Evolutionary conservation across 2,888 invertebrate genomes (phyloP).

Genomic region (Azorinus chamasolen): DNA sequence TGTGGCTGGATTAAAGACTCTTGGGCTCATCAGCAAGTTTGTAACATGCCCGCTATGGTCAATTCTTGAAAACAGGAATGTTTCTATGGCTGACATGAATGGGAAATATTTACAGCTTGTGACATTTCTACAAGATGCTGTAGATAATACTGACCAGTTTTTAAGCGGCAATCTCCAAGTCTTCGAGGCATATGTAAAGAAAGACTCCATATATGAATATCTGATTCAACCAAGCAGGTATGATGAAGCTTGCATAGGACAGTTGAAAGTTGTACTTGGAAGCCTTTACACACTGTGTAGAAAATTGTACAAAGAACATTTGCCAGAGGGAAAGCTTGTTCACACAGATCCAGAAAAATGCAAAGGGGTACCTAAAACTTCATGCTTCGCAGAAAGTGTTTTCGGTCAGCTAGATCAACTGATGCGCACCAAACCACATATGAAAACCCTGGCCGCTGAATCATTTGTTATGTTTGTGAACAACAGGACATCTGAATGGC

Average conservation of each 20-base stretch:
- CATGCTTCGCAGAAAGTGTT: constrained; percentile 36
- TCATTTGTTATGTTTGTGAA: constrained; percentile 32
- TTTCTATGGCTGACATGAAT: constrained; percentile 39
- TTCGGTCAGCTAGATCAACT: constrained; percentile 33
- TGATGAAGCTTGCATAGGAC: constrained; percentile 9
- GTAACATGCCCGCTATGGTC: constrained; percentile 39
- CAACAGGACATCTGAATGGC: constrained; percentile 29
- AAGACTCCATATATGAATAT: neutral
- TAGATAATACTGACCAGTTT: constrained; percentile 16
- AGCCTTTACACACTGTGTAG: neutral
- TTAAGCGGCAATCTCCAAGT: constrained; percentile 18
- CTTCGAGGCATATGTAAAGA: constrained; percentile 7
- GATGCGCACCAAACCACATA: constrained; percentile 21
- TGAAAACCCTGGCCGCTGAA: constrained; percentile 24
- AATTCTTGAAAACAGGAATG: constrained; percentile 25
- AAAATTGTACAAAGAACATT: constrained; percentile 22
- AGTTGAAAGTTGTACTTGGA: constrained; percentile 12
- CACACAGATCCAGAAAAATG: neutral
- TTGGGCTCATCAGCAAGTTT: constrained; percentile 19
- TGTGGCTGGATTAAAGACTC: constrained; percentile 27
- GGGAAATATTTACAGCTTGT: constrained; percentile 23
- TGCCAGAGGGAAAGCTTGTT: constrained; percentile 6
- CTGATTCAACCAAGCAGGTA: constrained; percentile 5
- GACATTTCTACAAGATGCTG: constrained; percentile 20
- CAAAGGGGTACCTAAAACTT: constrained; percentile 13